Conservation (phyloP, 2,113 vertebrate species). For the Channa maculata region DNA sequence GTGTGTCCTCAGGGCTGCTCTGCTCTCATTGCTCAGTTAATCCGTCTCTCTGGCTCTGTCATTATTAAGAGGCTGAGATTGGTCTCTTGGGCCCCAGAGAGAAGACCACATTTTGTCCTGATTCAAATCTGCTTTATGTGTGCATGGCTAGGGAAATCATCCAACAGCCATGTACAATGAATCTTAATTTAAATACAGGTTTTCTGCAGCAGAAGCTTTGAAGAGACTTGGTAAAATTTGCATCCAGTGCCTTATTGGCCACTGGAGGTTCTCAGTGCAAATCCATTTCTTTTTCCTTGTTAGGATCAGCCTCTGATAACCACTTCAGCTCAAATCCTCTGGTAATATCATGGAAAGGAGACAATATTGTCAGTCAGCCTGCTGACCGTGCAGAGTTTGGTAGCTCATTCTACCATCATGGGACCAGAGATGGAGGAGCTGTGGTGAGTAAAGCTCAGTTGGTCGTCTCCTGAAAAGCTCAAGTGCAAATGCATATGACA, state of each 20-base stretch:
- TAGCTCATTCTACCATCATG: too few species aligned
- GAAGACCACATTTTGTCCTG: constrained; percentile 21
- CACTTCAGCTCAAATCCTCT: constrained; percentile 38
- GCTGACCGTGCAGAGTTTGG: too few species aligned
- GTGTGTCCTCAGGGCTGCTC: background rate
- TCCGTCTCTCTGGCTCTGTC: constrained; percentile 44
- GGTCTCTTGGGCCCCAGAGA: constrained; percentile 14
- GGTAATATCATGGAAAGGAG: background rate
- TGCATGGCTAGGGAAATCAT: constrained; percentile 14
- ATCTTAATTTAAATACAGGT: constrained; percentile 23
- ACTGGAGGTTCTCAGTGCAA: constrained; percentile 34
- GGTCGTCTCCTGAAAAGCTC: too few species aligned
- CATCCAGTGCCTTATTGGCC: constrained; percentile 40
- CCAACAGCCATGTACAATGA: constrained; percentile 10
- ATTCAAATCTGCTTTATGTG: constrained; percentile 4
- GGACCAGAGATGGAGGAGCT: too few species aligned
- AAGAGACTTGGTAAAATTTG: constrained; percentile 50
- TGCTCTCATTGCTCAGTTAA: constrained; percentile 25
- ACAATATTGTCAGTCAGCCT: too few species aligned
- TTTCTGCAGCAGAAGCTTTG: constrained; percentile 29
- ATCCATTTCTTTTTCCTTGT: constrained; percentile 46
- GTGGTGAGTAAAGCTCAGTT: too few species aligned
- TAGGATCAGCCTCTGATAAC: constrained; percentile 36
- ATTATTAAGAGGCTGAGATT: constrained; percentile 48
- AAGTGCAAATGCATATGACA: too few species aligned